Base-by-base conservation (phyloP, 2,113 vertebrate species). In the Panthera tigris region DNA sequence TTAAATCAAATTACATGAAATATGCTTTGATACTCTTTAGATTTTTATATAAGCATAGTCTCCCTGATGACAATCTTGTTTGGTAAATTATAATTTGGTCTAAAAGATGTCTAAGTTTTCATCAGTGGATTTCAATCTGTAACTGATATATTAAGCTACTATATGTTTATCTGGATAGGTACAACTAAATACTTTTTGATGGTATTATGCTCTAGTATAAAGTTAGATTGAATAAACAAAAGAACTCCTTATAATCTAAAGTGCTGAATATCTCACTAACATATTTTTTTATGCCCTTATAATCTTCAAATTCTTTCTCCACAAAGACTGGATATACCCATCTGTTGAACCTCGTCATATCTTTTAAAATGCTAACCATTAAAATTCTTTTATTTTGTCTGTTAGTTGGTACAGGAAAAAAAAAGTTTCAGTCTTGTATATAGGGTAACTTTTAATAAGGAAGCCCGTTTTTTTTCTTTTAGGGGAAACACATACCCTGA, bases 271-370 rank as follows among this genome's bases (percentile, higher is more conserved):
- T 33, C 12, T 81, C n/a, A 69, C 16, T 50, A 89, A 27, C 16
- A n/a, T 48, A 27, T 66, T 9, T 48, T 90, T 61, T 68, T 63
- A 63, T 45, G 16, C 8, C 16, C 3, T 27, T 71, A 76, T 71
- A 76, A 21, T 82, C 29, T 97, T 96, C 33, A 50, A 61, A 73
- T 78, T 96, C 18, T 97, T 94, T 95, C 13, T 1, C 95, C 11
- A 55, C 5, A 21, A 82, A 68, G 3, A 78, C 11, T 86, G 3
- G 6, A 13, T 39, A 19, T 84, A 31, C 21, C 10, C 21, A 69
- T 68, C 0, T 36, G n/a, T 79, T 94, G 48, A 94, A 4, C 18
- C 83, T 96, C 13, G 95, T n/a, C 69, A 19, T 79, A 39, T 5
- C 1, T 97, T 97, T 57, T 93, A n/a, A 96, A 68, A 96, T 39